Percentiles rank a stretch among this genome's conserved stretches.
Conservation (phyloP, 2,888 invertebrate species). For the Meandrusa payeni region DNA sequence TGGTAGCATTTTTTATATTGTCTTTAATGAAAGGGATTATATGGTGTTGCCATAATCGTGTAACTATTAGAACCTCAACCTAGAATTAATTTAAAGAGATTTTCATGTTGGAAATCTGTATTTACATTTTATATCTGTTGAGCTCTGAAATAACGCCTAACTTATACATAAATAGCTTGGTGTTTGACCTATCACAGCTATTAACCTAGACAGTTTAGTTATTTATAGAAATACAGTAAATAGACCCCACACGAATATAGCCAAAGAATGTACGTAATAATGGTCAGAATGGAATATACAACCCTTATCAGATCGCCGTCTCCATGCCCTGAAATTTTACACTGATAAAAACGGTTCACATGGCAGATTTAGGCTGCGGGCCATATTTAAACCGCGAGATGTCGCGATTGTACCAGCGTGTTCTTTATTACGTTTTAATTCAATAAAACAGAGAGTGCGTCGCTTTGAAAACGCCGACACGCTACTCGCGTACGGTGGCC, state of each 20-base stretch:
- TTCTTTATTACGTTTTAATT: constrained; percentile 77
- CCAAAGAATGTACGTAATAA: constrained; percentile 10
- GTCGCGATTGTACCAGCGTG: constrained; percentile 40
- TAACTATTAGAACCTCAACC: too few species aligned
- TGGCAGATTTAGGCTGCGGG: constrained; percentile 34
- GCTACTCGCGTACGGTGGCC: constrained; percentile 42
- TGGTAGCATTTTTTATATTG: too few species aligned
- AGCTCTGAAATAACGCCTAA: too few species aligned
- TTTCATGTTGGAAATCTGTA: too few species aligned
- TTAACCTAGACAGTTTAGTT: background rate
- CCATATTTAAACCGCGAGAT: constrained; percentile 37
- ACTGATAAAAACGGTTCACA: constrained; percentile 44
- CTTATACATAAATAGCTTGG: too few species aligned
- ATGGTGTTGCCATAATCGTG: too few species aligned
- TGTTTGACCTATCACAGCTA: constrained; percentile 11
- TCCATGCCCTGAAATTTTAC: constrained; percentile 39
- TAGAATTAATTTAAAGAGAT: too few species aligned
- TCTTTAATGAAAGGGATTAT: too few species aligned
- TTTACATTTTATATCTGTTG: too few species aligned
- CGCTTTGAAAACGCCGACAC: constrained; percentile 69
- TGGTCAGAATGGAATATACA: constrained; percentile 12
- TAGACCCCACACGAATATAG: constrained; percentile 1
- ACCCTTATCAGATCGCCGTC: constrained; percentile 28
- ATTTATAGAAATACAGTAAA: background rate
- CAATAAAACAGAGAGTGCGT: constrained; percentile 57